Evolutionary conservation across 2,888 invertebrate species (phyloP).

Genomic region (Cosmorhoe ocellata): DNA sequence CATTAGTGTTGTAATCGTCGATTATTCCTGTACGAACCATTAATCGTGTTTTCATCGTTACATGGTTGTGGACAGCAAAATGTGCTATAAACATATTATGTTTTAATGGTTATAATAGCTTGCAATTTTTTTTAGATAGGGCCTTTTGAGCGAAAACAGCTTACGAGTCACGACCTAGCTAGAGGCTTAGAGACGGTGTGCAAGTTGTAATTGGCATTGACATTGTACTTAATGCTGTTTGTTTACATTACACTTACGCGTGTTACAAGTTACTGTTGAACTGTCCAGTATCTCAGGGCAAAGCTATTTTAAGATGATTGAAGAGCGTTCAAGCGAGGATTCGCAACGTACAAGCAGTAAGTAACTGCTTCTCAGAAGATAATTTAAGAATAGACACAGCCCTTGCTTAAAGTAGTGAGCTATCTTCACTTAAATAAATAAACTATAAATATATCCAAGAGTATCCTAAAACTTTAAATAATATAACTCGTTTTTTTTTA

Average conservation of each 20-base stretch:
- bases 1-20: constrained; percentile 23
- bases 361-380: background rate
- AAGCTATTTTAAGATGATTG: constrained; percentile 26
- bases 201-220: constrained; percentile 55
- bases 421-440: no score
- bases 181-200: constrained; percentile 45
- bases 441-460: no score
- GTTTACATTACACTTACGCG: constrained; percentile 30
- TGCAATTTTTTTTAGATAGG: constrained; percentile 32
- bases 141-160: constrained; percentile 31
- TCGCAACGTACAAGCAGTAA: constrained; percentile 2
- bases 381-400: background rate
- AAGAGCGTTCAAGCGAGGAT: constrained; percentile 8
- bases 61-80: constrained; percentile 2
- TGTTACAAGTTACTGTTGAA: constrained; percentile 22
- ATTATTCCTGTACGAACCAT: constrained; percentile 33
- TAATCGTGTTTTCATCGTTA: constrained; percentile 29
- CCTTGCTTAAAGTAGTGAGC: background rate
- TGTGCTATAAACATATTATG: background rate
- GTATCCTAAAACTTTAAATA: no score
- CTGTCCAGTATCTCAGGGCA: constrained; percentile 6
- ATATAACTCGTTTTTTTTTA: no score
- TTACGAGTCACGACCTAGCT: constrained; percentile 46
- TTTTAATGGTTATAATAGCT: constrained; percentile 29
- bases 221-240: constrained; percentile 47